Evolutionary conservation across 1,140 invertebrate species (phyloP), one percentile per base, ranked within the genome.

Genomic region (Bilobella aurantiaca): DNA sequence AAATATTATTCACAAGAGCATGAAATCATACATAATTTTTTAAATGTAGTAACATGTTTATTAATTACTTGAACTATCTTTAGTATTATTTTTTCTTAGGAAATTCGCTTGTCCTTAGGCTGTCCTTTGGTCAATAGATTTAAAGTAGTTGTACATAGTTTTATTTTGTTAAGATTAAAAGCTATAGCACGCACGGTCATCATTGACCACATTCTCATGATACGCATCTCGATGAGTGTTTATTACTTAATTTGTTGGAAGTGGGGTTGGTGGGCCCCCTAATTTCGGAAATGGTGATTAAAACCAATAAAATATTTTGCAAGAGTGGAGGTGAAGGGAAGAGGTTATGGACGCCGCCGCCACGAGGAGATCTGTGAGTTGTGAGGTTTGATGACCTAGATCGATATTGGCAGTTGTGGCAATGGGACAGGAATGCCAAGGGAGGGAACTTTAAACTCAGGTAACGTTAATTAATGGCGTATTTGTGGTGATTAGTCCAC

Each of bases 251-350:
- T 53, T 53, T 53, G 49, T 53, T 23, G 14, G 8, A 53, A 23
- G 8, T 5, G 14, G 25, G 14, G 49, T 18, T 53, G 49, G 12
- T 53, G 12, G 25, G 23, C 5, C 14, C 21, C 49, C 49, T 18
- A 53, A 53, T 53, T 53, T 53, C 49, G 3, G 49, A 53, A 3
- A 18, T 23, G 25, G 8, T 53, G 49, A 53, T 53, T 53, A 53
- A 23, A 53, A 53, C 25, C 49, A 23, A 53, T 53, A 53, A 53
- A 53, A 18, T 53, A 53, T 53, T 53, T 12, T 53, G 49, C 25
- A 23, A 3, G 21, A 23, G 12, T 53, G 14, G 3, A 53, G 49
- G 8, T 8, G 21, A 53, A 53, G 49, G 49, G 8, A 53, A 53
- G 21, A 53, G 49, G 49, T 53, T 23, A 53, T 5, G 23, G 49